A percentile compares a stretch with the other conserved stretches of the same genome.
Evolutionary conservation across 2,797 vertebrate species (phyloP).

Genomic region (Microtus californicus): DNA sequence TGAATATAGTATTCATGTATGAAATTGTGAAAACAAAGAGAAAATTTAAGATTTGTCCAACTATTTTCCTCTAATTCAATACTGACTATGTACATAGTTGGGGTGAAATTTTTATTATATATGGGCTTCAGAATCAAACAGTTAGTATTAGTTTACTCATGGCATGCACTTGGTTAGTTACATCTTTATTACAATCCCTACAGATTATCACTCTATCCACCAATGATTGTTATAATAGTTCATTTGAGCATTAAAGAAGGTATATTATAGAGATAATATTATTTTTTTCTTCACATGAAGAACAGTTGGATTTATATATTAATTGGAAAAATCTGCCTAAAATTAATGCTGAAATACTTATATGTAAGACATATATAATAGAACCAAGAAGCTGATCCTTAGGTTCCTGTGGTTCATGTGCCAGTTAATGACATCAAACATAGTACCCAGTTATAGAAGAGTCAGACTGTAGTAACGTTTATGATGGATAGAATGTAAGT

Average conservation of each 20-base stretch:
- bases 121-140: background rate
- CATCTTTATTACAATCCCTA: background rate
- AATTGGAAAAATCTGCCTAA: conserved; percentile 3
- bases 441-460: background rate
- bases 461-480: conserved; percentile 31
- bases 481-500: background rate
- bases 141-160: background rate
- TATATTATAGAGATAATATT: background rate
- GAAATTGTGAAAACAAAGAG: background rate
- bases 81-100: background rate
- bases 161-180: background rate
- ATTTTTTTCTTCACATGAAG: background rate
- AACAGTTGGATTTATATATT: background rate
- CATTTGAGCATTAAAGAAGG: background rate
- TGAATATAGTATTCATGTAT: too few relatives aligned
- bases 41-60: background rate
- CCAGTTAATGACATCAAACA: background rate
- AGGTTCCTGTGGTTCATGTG: background rate
- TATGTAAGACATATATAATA: background rate
- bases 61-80: background rate
- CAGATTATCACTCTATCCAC: background rate
- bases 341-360: background rate
- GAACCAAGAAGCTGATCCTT: background rate
- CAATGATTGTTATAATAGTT: background rate
- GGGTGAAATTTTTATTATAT: background rate